These are phyloP conservation scores for Silurus meridionalis DNA, from an alignment of 2,113 vertebrate genomes.

Conservation along the genomic window DNA sequence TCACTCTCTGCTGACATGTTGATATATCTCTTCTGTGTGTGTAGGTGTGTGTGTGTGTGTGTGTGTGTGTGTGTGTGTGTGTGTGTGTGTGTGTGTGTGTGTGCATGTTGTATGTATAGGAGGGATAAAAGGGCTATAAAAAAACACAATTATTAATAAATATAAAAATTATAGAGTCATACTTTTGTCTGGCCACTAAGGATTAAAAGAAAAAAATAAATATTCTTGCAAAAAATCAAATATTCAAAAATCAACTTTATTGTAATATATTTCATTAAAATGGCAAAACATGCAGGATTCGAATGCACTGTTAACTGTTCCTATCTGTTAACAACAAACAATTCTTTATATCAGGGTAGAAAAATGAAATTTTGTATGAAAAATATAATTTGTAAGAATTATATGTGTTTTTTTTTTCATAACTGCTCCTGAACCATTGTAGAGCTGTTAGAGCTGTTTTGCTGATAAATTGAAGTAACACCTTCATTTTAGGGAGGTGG, in stretches of 20 bases:
- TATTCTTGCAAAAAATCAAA: neutral
- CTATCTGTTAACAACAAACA: neutral
- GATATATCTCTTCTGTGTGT: neutral
- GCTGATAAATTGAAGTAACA: neutral
- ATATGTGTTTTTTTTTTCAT: neutral
- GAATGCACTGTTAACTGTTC: neutral
- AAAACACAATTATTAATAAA: neutral
- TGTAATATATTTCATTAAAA: neutral
- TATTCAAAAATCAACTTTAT: neutral
- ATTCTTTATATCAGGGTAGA: neutral
- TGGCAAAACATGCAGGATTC: neutral
- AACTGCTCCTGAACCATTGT: neutral
- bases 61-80: neutral
- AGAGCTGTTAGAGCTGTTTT: neutral
- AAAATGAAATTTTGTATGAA: neutral
- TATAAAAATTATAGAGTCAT: neutral
- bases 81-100: neutral
- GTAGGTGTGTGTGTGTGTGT: neutral
- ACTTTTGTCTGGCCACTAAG: neutral
- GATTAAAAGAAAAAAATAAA: neutral
- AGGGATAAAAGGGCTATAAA: neutral
- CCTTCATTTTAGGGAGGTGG: neutral
- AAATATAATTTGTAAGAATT: neutral
- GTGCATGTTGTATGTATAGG: neutral
- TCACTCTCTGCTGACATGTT: slow-evolving; percentile 72